Evolutionary conservation across 2,113 vertebrate species (phyloP), one percentile per base, ranked within the genome.

Genomic region (Brienomyrus longianalis): DNA sequence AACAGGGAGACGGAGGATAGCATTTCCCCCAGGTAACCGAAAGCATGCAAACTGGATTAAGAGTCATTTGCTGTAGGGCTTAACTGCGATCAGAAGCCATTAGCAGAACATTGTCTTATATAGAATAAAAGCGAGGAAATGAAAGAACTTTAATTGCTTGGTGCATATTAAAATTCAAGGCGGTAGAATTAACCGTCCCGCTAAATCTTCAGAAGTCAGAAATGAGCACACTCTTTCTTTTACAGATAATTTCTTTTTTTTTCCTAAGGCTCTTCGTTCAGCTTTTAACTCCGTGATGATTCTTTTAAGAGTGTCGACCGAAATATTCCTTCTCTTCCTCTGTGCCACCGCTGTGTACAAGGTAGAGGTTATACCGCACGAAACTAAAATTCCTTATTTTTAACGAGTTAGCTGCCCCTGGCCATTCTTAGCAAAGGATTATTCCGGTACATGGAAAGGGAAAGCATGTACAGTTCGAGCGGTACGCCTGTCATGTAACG

Each of bases 11-110:
- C 95, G 95, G 94, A 96, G 96, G 97, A 96, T 96, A 96, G 97
- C 97, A 99, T 99, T 98, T 99, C 98, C 98, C 98, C 94, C 97
- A 98, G 98, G 98, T 97, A 98, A 97, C 96, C 89, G 93, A 96
- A 96, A 94, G 92, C 96, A 96, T 96, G 94, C 96, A 95, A 97
- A 97, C 96, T 96, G 98, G 98, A 99, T 99, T 99, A 99, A 95
- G 96, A 96, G 95, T 97, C 96, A 98, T 99, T 99, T 99, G 97
- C 97, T 96, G 93, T 95, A 97, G 96, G 97, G 98, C 96, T 99
- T 99, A 98, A 93, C 95, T 91, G 91, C 93, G 96, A 99, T 98
- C 97, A 95, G 59, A 94, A 97, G 95, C 97, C 96, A 99, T 98
- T 98, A 99, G 96, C 92, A 94, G 95, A 94, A 96, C 95, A 96